Evolutionary conservation across 2,797 vertebrate genomes (phyloP).

Genomic region (Phoeniculus purpureus): DNA sequence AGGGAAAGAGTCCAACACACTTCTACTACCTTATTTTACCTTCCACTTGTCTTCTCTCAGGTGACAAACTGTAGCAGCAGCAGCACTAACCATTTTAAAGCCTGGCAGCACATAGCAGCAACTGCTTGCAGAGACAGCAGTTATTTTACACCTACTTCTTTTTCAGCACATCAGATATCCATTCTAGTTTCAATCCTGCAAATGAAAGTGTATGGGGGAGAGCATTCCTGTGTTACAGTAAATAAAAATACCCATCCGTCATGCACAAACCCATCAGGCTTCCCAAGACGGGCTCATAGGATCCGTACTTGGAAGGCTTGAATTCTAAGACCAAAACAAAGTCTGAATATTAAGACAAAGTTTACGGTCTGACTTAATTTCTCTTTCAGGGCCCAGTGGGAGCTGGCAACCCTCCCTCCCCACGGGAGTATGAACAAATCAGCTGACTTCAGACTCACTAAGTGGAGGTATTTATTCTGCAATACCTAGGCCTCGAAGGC

Average conservation of each 20-base stretch:
- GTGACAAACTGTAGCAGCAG: neutral
- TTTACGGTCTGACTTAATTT: neutral
- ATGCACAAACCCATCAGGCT: neutral
- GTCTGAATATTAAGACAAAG: neutral
- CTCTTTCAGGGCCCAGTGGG: neutral
- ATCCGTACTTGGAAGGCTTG: neutral
- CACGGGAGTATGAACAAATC: neutral
- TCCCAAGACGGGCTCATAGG: neutral
- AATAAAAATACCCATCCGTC: neutral
- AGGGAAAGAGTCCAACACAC: neutral
- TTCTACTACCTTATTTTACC: neutral
- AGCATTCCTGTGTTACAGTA: neutral
- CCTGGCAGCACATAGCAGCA: neutral
- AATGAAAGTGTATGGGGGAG: neutral
- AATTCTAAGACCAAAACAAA: neutral
- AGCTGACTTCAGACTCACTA: neutral
- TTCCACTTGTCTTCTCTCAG: neutral
- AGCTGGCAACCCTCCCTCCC: neutral
- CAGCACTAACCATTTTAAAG: neutral
- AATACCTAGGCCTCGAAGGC: neutral
- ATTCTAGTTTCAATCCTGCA: neutral
- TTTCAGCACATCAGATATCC: neutral
- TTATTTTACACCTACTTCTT: neutral
- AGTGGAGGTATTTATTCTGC: neutral
- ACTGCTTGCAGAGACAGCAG: neutral